Base-by-base conservation (phyloP, 2,113 vertebrate genomes). In the Zosterops borbonicus region DNA sequence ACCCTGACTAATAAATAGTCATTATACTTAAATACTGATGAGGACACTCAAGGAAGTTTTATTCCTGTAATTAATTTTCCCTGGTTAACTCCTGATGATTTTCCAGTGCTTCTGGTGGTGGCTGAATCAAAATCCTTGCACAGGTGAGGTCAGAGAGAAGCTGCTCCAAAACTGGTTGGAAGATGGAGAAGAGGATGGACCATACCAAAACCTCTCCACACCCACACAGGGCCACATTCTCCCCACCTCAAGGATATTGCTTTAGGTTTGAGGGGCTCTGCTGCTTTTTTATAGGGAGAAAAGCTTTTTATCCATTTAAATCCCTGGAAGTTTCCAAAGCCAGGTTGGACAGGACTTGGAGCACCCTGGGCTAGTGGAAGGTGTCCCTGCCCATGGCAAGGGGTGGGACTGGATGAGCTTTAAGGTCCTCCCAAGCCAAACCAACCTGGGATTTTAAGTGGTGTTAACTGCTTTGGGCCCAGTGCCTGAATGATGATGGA, bases 61-160 rank as follows among this genome's bases (percentile, higher is more conserved):
- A n/a, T n/a, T n/a, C n/a, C n/a, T n/a, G n/a, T n/a, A n/a, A n/a
- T 90, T 85, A 79, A 88, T 93, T 95, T 87, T 35, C 78, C 37
- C 74, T 76, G 41, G 11, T 84, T 85, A 82, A 64, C 41, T 87
- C 74, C 58, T 47, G 35, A 44, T 8, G 17, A 17, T 31, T 90
- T 44, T 35, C 35, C 35, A 35, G 35, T 35, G 35, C 35, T 35
- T 11, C 50, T 80, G 75, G n/a, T 58, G n/a, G 58, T 35, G 55
- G 41, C 59, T 79, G 71, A 29, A 33, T 44, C 14, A 12, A 58
- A 62, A 53, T 22, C 20, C 1, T 18, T 16, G 23, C 29, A 17
- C 9, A 1, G 6, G 37, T 55, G 53, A 79, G 74, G 23, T 47
- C 24, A 19, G 78, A 59, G 65, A 52, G 55, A 50, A 87, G 58